phyloP scores from a whole-genome alignment of 1,140 invertebrate species.

The Diorhabda sublineata region DNA sequence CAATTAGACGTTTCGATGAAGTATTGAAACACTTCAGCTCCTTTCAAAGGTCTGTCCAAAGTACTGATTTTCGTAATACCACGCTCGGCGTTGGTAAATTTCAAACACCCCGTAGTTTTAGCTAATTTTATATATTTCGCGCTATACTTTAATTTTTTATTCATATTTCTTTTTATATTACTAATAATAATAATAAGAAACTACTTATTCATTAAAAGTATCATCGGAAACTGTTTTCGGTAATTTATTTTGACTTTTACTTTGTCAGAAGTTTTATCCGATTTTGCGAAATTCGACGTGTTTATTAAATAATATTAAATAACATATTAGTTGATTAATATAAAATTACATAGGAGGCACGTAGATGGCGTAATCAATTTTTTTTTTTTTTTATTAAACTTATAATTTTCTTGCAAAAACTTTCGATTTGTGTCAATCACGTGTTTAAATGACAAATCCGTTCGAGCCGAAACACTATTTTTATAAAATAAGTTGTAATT shows the following conservation, averaged over 20 bases:
- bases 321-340: not conserved
- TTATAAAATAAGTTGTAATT: too few relatives aligned
- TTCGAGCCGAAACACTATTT: too few relatives aligned
- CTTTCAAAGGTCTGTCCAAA: conserved; percentile 28
- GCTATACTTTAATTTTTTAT: conserved; percentile 21
- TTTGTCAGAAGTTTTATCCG: not conserved
- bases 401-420: too few relatives aligned
- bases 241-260: conserved; percentile 4
- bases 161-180: conserved; percentile 2
- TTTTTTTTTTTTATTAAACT: not conserved
- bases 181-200: not conserved
- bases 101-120: conserved; percentile 29
- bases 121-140: conserved; percentile 29
- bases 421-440: too few relatives aligned
- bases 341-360: conserved; percentile 2
- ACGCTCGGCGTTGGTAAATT: conserved; percentile 22
- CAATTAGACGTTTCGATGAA: conserved; percentile 39
- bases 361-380: not conserved
- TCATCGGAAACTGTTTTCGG: conserved; percentile 4
- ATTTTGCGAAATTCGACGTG: conserved; percentile 15
- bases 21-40: conserved; percentile 31
- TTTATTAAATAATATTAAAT: conserved; percentile 16
- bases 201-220: not conserved
- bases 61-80: conserved; percentile 20
- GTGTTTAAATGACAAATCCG: too few relatives aligned